Conservation (phyloP, 2,888 invertebrate species). For the Hybos culiciformis region DNA sequence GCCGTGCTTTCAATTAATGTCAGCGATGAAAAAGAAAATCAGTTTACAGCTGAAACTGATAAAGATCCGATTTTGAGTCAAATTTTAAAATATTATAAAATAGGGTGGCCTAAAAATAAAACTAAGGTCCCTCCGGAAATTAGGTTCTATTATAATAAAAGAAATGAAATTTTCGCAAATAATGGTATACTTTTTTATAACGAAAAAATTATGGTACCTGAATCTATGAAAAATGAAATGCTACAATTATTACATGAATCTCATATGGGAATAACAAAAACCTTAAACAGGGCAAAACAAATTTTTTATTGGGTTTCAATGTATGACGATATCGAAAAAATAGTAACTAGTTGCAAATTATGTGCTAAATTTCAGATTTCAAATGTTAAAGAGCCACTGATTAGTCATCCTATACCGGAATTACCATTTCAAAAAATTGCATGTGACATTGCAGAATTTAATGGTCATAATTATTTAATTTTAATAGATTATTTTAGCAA, state of each 20-base stretch:
- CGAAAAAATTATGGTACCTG: conserved; percentile 16
- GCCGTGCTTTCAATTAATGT: no score
- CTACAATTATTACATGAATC: conserved; percentile 16
- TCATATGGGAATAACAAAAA: no score
- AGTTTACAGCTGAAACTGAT: conserved; percentile 5
- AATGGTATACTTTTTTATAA: conserved; percentile 14
- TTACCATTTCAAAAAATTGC: conserved; percentile 15
- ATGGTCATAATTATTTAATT: conserved; percentile 13
- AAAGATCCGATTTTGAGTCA: conserved; percentile 5
- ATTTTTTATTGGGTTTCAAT: no score
- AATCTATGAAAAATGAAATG: conserved; percentile 13
- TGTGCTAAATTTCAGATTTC: no score
- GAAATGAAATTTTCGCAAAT: conserved; percentile 13
- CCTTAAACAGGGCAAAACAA: no score
- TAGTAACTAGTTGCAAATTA: no score
- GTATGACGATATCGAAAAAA: no score
- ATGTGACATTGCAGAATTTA: conserved; percentile 17
- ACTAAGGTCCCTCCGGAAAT: conserved; percentile 7
- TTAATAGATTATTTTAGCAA: conserved; percentile 16
- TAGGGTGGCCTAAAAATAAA: conserved; percentile 13
- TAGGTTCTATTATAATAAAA: conserved; percentile 13
- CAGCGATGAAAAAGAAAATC: conserved; percentile 4
- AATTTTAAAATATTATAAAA: neutral
- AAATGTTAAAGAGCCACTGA: no score
- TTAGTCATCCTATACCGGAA: no score